phyloP scores from a whole-genome alignment of 2,797 vertebrate genomes.

The Cephalopachus bancanus region DNA sequence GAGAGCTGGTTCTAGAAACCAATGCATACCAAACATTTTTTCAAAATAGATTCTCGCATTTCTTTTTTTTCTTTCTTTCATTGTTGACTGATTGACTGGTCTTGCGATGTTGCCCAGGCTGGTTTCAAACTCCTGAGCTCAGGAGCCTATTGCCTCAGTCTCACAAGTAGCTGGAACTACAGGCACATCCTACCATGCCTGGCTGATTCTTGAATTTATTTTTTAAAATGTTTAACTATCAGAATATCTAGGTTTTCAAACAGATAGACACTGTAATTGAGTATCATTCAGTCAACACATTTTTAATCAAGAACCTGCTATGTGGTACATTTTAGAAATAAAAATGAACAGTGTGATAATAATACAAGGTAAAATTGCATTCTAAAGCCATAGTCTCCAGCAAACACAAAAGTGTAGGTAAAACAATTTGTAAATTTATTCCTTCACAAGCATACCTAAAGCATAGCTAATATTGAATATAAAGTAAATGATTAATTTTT shows the following conservation, averaged over 20 bases:
- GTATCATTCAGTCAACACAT: constrained; percentile 23
- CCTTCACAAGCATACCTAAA: neutral
- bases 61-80: too few relatives aligned
- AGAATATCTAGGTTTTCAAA: constrained; percentile 43
- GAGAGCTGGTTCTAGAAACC: constrained; percentile 38
- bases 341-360: neutral
- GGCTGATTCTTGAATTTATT: neutral
- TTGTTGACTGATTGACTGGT: too few relatives aligned
- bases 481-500: constrained; percentile 31
- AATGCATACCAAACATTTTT: neutral
- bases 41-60: neutral
- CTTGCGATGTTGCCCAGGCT: too few relatives aligned
- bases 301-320: constrained; percentile 49
- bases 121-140: too few relatives aligned
- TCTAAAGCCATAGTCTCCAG: neutral
- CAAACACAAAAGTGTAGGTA: constrained; percentile 26
- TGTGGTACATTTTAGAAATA: constrained; percentile 26
- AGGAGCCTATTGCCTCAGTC: too few relatives aligned
- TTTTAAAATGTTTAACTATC: constrained; percentile 33
- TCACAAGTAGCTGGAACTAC: too few relatives aligned
- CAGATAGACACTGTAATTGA: constrained; percentile 10
- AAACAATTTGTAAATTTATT: constrained; percentile 13
- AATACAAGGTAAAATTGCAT: constrained; percentile 18
- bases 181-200: too few relatives aligned
- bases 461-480: neutral